Base-by-base conservation (phyloP, 2,113 vertebrate genomes). In the Cynopterus brachyotis region DNA sequence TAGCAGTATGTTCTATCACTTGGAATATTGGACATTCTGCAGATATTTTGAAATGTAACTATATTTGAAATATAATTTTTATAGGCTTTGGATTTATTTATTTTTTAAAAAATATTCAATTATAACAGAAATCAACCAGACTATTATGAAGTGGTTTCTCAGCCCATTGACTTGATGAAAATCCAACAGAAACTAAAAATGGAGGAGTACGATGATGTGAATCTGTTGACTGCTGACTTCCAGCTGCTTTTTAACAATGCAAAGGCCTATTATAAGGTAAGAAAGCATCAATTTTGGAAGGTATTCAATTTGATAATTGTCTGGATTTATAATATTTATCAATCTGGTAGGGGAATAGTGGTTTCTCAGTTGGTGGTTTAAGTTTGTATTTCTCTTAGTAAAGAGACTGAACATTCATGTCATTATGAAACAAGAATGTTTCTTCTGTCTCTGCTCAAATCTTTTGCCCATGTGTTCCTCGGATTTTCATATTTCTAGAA, bases 111-210 rank as follows among this genome's bases (percentile, higher is more conserved):
- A 95, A 60, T 45, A 87, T 93, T 83, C 40, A 91, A 81, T 96
- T 97, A 50, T 78, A 90, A 98, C 98, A 99, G 99, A 98, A 99
- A 99, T 98, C 99, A 99, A 80, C 99, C 99, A 24, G 99, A 99
- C 97, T 99, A 99, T 98, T 99, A 99, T 97, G 99, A 99, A 60
- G 99, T 99, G 89, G 99, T 99, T 97, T 99, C 99, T 88, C 99
- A 99, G 98, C 99, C 99, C 30, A 99, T 99, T 72, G 99, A 99
- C 98, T 99, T 99, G 99, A 99, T 99, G 99, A 99, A 99, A 98
- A 99, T 99, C 96, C 99, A 99, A 81, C 99, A 99, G 97, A 99
- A 99, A 97, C 98, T 99, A 80, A 99, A 99, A 98, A 99, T 99
- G 99, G 99, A 99, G 97, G 99, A 99, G 92, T 99, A 99, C 79